A percentile compares a stretch with the other conserved stretches of the same genome.
phyloP scores from a whole-genome alignment of 2,113 vertebrate genomes.

The Mustelus asterias region DNA sequence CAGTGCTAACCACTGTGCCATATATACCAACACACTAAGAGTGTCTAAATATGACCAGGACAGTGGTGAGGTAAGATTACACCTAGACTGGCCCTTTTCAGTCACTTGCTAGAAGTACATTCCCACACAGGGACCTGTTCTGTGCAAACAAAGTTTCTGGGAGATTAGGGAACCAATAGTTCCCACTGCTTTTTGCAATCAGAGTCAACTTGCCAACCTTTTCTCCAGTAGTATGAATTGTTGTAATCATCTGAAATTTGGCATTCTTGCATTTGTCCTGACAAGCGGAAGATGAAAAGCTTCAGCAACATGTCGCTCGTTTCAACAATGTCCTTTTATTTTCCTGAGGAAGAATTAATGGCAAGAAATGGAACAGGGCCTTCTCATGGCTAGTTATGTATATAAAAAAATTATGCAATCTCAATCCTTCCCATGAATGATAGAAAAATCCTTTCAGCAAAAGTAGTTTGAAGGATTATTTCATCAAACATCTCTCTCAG shows the following conservation, averaged over 20 bases:
- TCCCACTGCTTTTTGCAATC: background rate
- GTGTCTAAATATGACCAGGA: background rate
- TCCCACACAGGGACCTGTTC: background rate
- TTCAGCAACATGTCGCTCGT: background rate
- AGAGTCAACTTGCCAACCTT: background rate
- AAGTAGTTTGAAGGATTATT: background rate
- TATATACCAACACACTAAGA: background rate
- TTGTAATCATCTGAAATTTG: background rate
- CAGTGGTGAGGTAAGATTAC: background rate
- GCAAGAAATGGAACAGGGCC: background rate
- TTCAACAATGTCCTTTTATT: background rate
- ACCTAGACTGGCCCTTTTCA: background rate
- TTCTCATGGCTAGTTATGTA: background rate
- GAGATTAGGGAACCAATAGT: background rate
- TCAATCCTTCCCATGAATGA: background rate
- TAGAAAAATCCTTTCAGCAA: background rate
- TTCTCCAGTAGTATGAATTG: background rate
- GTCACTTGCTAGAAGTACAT: background rate
- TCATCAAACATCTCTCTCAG: background rate
- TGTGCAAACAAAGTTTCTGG: background rate
- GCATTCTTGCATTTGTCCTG: background rate
- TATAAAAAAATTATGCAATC: background rate
- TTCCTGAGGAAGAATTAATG: background rate
- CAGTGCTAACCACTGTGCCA: no score
- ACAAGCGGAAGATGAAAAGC: background rate